Conservation (phyloP, 2,888 invertebrate genomes). For the Tachystola acroxantha region DNA sequence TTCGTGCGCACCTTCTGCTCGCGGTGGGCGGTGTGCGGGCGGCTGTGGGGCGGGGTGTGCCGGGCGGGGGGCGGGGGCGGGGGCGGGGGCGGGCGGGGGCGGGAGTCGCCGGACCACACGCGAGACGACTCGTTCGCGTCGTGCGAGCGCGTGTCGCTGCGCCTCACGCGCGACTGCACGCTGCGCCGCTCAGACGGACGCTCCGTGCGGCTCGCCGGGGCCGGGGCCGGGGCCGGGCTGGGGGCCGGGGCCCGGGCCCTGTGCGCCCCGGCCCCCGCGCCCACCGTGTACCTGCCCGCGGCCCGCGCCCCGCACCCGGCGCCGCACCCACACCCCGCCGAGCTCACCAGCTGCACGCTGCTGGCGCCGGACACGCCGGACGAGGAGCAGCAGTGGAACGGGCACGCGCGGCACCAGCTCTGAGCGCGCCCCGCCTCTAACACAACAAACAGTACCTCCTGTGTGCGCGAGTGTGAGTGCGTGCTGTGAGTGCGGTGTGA, state of each 20-base stretch:
- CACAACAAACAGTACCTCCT: no score
- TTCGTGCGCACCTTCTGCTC: constrained; percentile 89
- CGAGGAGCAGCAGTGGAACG: constrained; percentile 36
- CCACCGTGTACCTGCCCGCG: constrained; percentile 58
- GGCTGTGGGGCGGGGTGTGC: constrained; percentile 46
- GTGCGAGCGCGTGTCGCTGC: constrained; percentile 85
- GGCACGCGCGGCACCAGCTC: constrained; percentile 38
- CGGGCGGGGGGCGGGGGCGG: constrained; percentile 38
- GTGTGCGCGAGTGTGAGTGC: no score
- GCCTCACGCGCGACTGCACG: constrained; percentile 70
- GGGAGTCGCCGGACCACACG: constrained; percentile 82
- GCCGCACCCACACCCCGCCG: constrained; percentile 19
- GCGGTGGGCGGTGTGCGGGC: constrained; percentile 67
- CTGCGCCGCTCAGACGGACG: constrained; percentile 47
- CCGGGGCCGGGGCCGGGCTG: constrained; percentile 13
- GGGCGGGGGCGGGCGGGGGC: constrained; percentile 26
- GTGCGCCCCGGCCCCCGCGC: constrained; percentile 32
- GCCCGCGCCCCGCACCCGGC: constrained; percentile 32
- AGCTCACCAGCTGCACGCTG: constrained; percentile 18
- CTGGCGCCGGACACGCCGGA: constrained; percentile 19
- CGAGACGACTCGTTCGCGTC: constrained; percentile 91
- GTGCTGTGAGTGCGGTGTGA: not conserved
- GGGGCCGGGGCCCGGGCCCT: constrained; percentile 18
- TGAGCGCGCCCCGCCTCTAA: constrained; percentile 15
- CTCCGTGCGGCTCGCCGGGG: constrained; percentile 17